These are phyloP conservation scores for Anser brachyrhynchus DNA, from an alignment of 2,113 vertebrate genomes.

Conservation along the genomic window DNA sequence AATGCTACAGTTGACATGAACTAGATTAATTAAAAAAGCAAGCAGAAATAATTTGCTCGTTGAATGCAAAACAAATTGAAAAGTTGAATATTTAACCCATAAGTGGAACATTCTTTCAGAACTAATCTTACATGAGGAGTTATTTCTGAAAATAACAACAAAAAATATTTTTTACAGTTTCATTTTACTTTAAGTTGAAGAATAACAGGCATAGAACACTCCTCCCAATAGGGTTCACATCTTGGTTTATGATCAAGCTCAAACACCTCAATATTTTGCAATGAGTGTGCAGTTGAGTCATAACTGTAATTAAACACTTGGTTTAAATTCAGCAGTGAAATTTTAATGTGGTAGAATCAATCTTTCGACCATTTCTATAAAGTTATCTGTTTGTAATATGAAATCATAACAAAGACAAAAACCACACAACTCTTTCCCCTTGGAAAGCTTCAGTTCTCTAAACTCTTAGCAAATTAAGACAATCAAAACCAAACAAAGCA, in stretches of 20 bases:
- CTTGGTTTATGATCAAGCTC: not conserved
- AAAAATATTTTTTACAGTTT: not conserved
- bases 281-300: not conserved
- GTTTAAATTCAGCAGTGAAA: not conserved
- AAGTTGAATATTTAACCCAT: not conserved
- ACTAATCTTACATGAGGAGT: not conserved
- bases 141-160: not conserved
- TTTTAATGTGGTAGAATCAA: not conserved
- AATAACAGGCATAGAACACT: not conserved
- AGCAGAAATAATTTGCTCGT: not conserved
- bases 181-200: not conserved
- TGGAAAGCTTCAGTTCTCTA: not conserved
- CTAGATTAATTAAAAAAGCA: not conserved
- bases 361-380: not conserved
- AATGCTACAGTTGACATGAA: not conserved
- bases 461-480: not conserved
- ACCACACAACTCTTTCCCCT: not conserved
- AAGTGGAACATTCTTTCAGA: not conserved
- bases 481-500: not conserved
- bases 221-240: not conserved
- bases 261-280: accelerated
- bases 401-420: not conserved
- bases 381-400: not conserved
- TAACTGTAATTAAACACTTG: not conserved
- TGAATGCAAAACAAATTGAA: not conserved